Percentiles rank a stretch among this genome's conserved stretches.
These are phyloP conservation scores for Lithophane semibrunnea DNA, from an alignment of 2,888 invertebrate species.

Conservation along the genomic window DNA sequence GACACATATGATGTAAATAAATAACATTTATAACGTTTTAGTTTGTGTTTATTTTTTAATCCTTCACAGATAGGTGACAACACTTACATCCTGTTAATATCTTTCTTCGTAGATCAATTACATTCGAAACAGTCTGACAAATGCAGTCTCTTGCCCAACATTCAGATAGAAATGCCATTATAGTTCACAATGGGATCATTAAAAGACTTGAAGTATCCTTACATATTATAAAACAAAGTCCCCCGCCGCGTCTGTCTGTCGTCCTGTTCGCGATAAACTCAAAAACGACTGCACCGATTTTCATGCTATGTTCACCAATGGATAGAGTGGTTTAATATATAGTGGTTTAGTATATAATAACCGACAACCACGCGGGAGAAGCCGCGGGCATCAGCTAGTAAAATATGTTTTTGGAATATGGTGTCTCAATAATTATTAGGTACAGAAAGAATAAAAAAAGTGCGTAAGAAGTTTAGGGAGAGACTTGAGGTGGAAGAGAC, in stretches of 20 bases:
- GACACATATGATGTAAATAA: constrained; percentile 61
- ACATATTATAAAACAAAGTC: no score
- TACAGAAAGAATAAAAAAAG: constrained; percentile 4
- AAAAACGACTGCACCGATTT: no score
- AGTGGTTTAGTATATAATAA: no score
- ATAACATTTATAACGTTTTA: constrained; percentile 25
- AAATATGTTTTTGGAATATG: neutral
- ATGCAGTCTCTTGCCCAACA: neutral
- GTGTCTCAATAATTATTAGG: constrained; percentile 4
- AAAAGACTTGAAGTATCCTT: neutral
- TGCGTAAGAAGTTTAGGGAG: constrained; percentile 17
- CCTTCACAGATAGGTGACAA: neutral
- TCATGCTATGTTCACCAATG: no score
- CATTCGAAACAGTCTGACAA: constrained; percentile 1
- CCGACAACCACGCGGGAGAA: no score
- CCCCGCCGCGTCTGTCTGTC: no score
- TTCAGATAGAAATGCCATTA: neutral
- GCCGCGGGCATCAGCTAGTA: no score
- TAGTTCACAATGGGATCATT: constrained; percentile 5
- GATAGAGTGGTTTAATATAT: no score
- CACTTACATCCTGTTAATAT: neutral
- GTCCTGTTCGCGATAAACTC: no score
- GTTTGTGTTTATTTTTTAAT: constrained; percentile 37
- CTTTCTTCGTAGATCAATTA: neutral
- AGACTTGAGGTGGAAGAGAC: neutral